phyloP scores from a whole-genome alignment of 1,140 invertebrate species.

The Vollenhovia emeryi region DNA sequence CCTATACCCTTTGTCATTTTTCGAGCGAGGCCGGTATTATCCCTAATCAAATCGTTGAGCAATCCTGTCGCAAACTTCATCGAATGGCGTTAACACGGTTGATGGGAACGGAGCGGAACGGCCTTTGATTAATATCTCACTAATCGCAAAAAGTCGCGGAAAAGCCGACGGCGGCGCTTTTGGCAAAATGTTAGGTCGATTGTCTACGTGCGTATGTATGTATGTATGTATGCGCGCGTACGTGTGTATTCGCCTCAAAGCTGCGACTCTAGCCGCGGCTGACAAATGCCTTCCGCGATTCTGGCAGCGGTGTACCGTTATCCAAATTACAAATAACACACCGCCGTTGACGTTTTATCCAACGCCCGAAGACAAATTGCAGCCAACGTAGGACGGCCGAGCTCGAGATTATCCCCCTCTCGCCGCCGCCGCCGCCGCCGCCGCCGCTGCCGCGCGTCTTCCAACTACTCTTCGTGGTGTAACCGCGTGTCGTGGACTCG shows the following conservation, averaged over 20 bases:
- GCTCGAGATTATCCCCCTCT: conserved; percentile 70
- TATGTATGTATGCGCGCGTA: not conserved
- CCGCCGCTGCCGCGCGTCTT: conserved; percentile 11
- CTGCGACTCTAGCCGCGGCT: conserved; percentile 62
- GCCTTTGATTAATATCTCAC: conserved; percentile 42
- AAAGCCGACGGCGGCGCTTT: conserved; percentile 40
- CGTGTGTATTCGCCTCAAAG: conserved; percentile 27
- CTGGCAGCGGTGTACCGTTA: conserved; percentile 75
- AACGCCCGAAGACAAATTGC: conserved; percentile 75
- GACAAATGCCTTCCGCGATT: conserved; percentile 76
- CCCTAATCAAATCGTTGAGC: conserved; percentile 78
- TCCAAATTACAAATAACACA: conserved; percentile 78
- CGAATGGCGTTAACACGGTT: conserved; percentile 12
- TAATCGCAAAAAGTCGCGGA: not conserved
- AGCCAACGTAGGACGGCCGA: conserved; percentile 63
- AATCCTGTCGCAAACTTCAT: conserved; percentile 43
- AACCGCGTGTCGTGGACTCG: conserved; percentile 71
- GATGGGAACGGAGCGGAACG: not conserved
- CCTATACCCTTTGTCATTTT: not conserved
- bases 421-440: not conserved
- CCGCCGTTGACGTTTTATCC: conserved; percentile 74
- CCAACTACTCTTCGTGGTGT: conserved; percentile 62
- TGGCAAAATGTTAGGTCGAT: conserved; percentile 59
- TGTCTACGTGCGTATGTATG: not conserved
- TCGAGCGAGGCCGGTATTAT: conserved; percentile 50